These are phyloP conservation scores for Centrocercus urophasianus DNA, from an alignment of 2,113 vertebrate genomes.

Conservation along the genomic window DNA sequence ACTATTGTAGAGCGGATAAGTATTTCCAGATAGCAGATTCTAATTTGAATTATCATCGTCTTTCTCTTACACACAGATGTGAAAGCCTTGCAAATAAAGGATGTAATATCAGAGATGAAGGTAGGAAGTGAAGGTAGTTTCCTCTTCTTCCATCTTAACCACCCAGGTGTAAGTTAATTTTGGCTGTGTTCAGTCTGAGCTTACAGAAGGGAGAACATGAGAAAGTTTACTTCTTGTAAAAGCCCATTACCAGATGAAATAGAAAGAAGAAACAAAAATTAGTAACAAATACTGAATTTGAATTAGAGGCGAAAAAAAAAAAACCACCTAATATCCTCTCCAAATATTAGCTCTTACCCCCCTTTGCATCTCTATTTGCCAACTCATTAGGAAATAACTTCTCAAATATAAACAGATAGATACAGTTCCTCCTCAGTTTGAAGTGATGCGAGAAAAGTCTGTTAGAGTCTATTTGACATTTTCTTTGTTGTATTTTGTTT, in stretches of 20 bases:
- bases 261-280: conserved; percentile 47
- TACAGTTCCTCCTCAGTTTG: conserved; percentile 34
- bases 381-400: conserved; percentile 68
- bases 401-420: conserved; percentile 29
- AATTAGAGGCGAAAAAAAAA: not conserved
- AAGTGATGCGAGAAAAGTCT: conserved; percentile 51
- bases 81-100: not conserved
- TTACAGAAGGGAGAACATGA: conserved; percentile 65
- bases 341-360: conserved; percentile 45
- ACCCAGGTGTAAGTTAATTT: conserved; percentile 66
- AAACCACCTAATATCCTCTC: conserved; percentile 48
- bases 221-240: conserved; percentile 59
- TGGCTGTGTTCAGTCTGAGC: conserved; percentile 55
- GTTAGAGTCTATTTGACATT: conserved; percentile 44
- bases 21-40: conserved; percentile 25
- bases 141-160: conserved; percentile 42
- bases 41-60: not conserved
- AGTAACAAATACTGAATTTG: conserved; percentile 63
- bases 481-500: conserved; percentile 46
- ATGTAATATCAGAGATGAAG: not conserved
- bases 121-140: conserved; percentile 59
- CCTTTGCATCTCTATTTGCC: conserved; percentile 62
- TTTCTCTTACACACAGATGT: not conserved
- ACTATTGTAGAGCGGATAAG: conserved; percentile 27
- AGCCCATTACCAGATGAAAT: conserved; percentile 68